A percentile compares a stretch with the other conserved stretches of the same genome.
These are phyloP conservation scores for Notamacropus eugenii DNA, from an alignment of 2,797 vertebrate genomes.

Conservation along the genomic window DNA sequence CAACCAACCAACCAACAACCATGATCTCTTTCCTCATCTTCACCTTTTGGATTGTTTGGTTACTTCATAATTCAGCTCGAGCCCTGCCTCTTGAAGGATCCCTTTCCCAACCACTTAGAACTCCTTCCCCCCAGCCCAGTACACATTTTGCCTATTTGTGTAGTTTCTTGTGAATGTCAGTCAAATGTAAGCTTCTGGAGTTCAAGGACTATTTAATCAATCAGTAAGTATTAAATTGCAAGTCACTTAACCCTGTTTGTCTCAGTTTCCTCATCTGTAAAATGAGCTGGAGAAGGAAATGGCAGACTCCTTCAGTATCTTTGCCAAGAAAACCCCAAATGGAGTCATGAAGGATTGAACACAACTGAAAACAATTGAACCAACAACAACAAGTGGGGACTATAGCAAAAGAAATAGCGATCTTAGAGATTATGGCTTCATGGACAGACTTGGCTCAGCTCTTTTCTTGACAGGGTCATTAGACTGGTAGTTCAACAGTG, in stretches of 20 bases:
- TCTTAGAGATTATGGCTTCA: background rate
- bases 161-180: background rate
- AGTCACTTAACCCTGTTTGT: background rate
- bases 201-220: background rate
- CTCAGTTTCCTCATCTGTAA: background rate
- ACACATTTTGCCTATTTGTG: background rate
- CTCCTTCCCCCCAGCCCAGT: background rate
- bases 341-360: background rate
- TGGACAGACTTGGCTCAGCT: background rate
- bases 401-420: background rate
- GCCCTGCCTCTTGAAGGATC: background rate
- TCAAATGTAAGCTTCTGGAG: background rate
- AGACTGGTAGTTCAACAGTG: background rate
- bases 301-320: background rate
- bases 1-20: too few relatives aligned
- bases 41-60: background rate
- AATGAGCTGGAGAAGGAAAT: background rate
- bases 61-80: background rate
- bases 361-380: background rate
- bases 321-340: background rate
- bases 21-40: background rate
- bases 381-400: background rate
- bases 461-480: background rate
- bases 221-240: background rate
- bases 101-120: background rate